These are phyloP conservation scores for Xiphophorus couchianus DNA, from an alignment of 2,113 vertebrate species.

Conservation along the genomic window DNA sequence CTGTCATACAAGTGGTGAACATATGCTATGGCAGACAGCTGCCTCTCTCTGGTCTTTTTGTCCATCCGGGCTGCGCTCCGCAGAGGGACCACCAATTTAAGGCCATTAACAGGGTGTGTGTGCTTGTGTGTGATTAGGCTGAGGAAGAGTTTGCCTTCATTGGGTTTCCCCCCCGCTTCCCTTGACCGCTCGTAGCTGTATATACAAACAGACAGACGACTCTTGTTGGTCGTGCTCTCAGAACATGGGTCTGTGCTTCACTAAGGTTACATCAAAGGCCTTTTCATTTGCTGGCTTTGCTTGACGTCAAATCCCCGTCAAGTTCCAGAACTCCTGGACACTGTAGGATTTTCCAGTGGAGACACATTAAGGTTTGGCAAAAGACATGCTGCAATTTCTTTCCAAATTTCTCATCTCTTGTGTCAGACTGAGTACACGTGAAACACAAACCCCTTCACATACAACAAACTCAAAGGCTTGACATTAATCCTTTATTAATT, in stretches of 20 bases:
- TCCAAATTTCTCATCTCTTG: neutral
- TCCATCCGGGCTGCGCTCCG: slow-evolving; percentile 45
- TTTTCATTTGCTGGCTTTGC: slow-evolving; percentile 51
- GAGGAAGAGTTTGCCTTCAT: slow-evolving; percentile 13
- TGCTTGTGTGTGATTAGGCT: slow-evolving; percentile 31
- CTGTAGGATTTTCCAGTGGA: slow-evolving; percentile 53
- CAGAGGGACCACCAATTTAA: slow-evolving; percentile 57
- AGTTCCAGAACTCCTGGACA: slow-evolving; percentile 41
- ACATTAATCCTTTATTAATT: slow-evolving; percentile 38
- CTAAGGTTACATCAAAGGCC: slow-evolving; percentile 59
- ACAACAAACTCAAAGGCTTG: neutral
- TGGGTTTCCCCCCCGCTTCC: slow-evolving; percentile 1
- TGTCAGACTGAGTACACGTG: neutral
- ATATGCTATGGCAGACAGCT: slow-evolving; percentile 61
- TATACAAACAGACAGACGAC: slow-evolving; percentile 42
- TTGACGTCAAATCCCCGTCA: slow-evolving; percentile 52
- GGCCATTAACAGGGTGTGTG: slow-evolving; percentile 61
- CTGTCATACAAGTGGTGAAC: slow-evolving; percentile 63
- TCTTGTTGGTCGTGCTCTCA: slow-evolving; percentile 55
- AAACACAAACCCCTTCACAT: neutral
- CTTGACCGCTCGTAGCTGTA: slow-evolving; percentile 53
- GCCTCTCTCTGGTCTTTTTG: slow-evolving; percentile 52
- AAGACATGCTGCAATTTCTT: slow-evolving; percentile 33
- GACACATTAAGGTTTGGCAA: slow-evolving; percentile 43
- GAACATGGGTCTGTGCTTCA: slow-evolving; percentile 41